These are phyloP conservation scores for Archivesica marissinica DNA, from an alignment of 1,140 invertebrate genomes.

Conservation along the genomic window DNA sequence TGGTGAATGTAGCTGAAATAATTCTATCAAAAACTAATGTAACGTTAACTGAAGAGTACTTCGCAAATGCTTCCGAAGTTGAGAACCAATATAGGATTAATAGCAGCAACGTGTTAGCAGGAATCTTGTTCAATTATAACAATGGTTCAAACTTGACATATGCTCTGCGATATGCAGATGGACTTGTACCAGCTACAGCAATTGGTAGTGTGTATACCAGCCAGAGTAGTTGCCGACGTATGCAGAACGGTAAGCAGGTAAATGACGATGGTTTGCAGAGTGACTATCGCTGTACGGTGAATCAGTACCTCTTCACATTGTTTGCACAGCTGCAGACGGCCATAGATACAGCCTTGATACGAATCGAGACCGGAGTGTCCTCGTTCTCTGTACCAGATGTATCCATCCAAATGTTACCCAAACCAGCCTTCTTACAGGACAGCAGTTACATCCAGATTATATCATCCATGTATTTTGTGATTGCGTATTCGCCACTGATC, in stretches of 20 bases:
- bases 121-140: no score
- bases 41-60: not conserved
- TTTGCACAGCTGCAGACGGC: conserved; percentile 75
- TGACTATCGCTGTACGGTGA: conserved; percentile 68
- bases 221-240: not conserved
- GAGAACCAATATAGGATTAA: no score
- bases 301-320: conserved; percentile 74
- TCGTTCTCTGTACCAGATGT: conserved; percentile 46
- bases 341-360: conserved; percentile 73
- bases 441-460: conserved; percentile 86
- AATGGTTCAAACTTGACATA: no score
- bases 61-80: no score
- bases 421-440: conserved; percentile 71
- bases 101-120: no score
- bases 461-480: conserved; percentile 93
- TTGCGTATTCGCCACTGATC: conserved; percentile 92
- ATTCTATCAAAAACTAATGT: not conserved
- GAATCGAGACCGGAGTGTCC: not conserved
- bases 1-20: no score
- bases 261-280: conserved; percentile 39
- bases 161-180: not conserved
- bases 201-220: conserved; percentile 49
- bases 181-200: conserved; percentile 56
- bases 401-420: conserved; percentile 77
- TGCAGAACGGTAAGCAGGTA: conserved; percentile 56